phyloP scores from a whole-genome alignment of 1,140 invertebrate species.

The Lethocerus indicus region DNA sequence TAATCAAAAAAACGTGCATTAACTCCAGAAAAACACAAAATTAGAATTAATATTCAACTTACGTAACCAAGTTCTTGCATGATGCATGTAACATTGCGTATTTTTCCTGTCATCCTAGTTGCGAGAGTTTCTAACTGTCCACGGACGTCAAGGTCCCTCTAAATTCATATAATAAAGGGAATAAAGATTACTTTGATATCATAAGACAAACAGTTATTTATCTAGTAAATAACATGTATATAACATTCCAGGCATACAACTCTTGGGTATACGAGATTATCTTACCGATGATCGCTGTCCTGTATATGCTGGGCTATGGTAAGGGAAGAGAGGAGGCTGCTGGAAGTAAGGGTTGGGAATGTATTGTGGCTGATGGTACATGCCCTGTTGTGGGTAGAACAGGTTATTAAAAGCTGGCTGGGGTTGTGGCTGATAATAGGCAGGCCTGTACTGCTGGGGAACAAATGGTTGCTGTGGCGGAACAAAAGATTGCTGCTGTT shows the following conservation, averaged over 20 bases:
- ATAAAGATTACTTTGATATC: not conserved
- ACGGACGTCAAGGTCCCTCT: conserved; percentile 32
- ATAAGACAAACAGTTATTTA: too few species aligned
- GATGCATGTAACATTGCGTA: conserved; percentile 41
- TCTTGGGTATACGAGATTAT: not conserved
- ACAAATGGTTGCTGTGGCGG: not conserved
- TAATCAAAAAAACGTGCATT: not conserved
- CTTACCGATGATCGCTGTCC: not conserved
- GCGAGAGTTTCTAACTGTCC: conserved; percentile 36
- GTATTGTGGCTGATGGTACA: conserved; percentile 3
- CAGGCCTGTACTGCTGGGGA: conserved; percentile 1
- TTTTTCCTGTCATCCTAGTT: conserved; percentile 28
- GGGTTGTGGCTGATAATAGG: conserved; percentile 7
- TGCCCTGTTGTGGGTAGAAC: conserved; percentile 1
- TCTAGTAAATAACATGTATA: not conserved
- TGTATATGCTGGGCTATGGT: not conserved
- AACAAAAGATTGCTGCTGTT: conserved; percentile 1
- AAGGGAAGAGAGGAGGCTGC: conserved; percentile 3
- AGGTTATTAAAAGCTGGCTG: conserved; percentile 3
- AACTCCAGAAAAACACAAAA: not conserved
- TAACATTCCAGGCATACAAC: not conserved
- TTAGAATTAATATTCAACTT: conserved; percentile 21
- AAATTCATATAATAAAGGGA: conserved; percentile 1
- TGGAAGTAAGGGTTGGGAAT: conserved; percentile 8
- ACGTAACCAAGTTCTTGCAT: conserved; percentile 49